Conservation (phyloP, 2,888 invertebrate genomes). For the Drosophila atripex region DNA sequence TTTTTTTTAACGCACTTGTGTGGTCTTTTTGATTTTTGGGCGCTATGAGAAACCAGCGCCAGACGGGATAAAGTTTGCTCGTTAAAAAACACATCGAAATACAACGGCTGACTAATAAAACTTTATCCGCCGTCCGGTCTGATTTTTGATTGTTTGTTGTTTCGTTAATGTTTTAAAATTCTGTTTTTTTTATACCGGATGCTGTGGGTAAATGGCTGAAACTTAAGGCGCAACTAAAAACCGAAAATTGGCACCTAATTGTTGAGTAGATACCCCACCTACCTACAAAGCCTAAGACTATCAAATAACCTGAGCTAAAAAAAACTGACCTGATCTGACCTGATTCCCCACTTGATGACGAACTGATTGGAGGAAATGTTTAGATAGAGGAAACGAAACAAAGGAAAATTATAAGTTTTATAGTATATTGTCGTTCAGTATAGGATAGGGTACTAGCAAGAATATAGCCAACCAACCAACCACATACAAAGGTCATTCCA, state of each 20-base stretch:
- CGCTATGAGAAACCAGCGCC: constrained; percentile 8
- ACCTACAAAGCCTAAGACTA: constrained; percentile 12
- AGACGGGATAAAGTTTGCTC: constrained; percentile 17
- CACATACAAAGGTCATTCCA: constrained; percentile 62
- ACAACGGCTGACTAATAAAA: constrained; percentile 17
- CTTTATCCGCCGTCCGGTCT: constrained; percentile 23
- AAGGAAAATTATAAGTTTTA: constrained; percentile 44
- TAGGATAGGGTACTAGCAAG: constrained; percentile 58
- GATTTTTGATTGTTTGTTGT: constrained; percentile 13
- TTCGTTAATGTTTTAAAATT: constrained; percentile 22
- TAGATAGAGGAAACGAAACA: constrained; percentile 43
- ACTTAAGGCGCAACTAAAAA: constrained; percentile 61
- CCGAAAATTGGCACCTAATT: constrained; percentile 24
- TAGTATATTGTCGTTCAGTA: constrained; percentile 25
- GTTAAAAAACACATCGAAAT: constrained; percentile 9
- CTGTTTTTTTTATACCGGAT: constrained; percentile 57
- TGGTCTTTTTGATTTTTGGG: constrained; percentile 40
- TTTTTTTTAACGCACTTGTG: constrained; percentile 74
- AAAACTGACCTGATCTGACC: constrained; percentile 44
- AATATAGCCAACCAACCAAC: constrained; percentile 59
- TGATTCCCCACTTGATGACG: constrained; percentile 44
- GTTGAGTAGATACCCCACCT: constrained; percentile 14
- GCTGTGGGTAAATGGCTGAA: constrained; percentile 63
- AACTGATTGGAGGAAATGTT: constrained; percentile 42
- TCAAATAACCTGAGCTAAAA: constrained; percentile 30